Evolutionary conservation across 2,888 invertebrate species (phyloP).

Genomic region (Flabesymbios commensalis): DNA sequence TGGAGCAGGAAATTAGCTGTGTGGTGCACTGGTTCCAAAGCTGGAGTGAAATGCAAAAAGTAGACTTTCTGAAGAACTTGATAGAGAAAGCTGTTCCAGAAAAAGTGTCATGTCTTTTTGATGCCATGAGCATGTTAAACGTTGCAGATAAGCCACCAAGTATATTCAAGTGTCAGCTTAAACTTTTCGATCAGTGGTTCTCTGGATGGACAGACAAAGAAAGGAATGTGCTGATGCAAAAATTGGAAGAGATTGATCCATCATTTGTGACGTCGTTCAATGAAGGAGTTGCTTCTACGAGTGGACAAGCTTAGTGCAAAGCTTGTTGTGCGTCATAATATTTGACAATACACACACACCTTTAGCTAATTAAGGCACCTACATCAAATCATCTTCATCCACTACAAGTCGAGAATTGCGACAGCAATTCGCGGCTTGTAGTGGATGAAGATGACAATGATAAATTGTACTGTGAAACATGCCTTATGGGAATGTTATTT

Average conservation of each 20-base stretch:
- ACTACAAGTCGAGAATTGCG: too few species aligned
- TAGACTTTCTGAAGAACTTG: constrained; percentile 49
- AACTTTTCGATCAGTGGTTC: constrained; percentile 61
- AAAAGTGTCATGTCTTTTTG: constrained; percentile 48
- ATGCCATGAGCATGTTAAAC: constrained; percentile 46
- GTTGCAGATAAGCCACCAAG: constrained; percentile 57
- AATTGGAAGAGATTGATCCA: constrained; percentile 50
- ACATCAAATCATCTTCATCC: too few species aligned
- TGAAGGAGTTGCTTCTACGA: constrained; percentile 18
- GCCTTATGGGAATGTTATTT: too few species aligned
- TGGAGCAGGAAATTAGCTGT: constrained; percentile 50
- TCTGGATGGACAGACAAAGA: constrained; percentile 56
- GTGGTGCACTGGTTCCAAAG: constrained; percentile 51
- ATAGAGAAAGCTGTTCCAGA: constrained; percentile 50
- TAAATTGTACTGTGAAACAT: too few species aligned
- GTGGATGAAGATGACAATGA: too few species aligned
- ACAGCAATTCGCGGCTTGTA: too few species aligned
- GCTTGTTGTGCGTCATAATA: too few species aligned
- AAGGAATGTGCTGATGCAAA: constrained; percentile 49
- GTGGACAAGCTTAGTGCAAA: constrained; percentile 21
- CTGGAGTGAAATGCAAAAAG: constrained; percentile 49
- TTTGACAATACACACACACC: too few species aligned
- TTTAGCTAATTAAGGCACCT: too few species aligned
- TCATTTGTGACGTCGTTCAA: constrained; percentile 55
- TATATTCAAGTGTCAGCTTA: constrained; percentile 62